These are phyloP conservation scores for Taeniopygia guttata DNA, from an alignment of 2,797 vertebrate species.

Conservation along the genomic window DNA sequence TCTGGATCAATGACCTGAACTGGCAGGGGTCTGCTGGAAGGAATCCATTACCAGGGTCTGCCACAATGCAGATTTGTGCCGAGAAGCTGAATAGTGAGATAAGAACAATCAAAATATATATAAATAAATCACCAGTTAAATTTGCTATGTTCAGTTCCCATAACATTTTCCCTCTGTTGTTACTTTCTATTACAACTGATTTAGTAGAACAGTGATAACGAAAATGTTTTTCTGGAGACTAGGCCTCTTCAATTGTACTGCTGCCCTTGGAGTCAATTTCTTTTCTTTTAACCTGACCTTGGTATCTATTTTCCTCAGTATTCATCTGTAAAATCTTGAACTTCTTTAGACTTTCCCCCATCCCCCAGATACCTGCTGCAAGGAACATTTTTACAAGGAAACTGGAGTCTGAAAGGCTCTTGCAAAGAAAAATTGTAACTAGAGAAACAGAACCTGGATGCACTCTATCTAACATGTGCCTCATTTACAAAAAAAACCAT, in stretches of 20 bases:
- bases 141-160: not conserved
- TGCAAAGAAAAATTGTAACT: constrained; percentile 25
- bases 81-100: not conserved
- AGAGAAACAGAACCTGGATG: constrained; percentile 9
- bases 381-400: constrained; percentile 16
- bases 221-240: constrained; percentile 62
- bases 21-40: not conserved
- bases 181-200: not conserved
- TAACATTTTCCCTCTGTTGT: not conserved
- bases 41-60: not conserved
- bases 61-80: not conserved
- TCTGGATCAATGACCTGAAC: constrained; percentile 23
- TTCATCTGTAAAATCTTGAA: constrained; percentile 66
- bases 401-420: not conserved
- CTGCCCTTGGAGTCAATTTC: constrained; percentile 70
- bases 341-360: constrained; percentile 37
- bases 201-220: constrained; percentile 14
- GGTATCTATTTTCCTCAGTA: constrained; percentile 39
- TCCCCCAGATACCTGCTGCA: not conserved
- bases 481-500: constrained; percentile 59
- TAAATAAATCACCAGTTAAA: not conserved
- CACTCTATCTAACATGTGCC: not conserved
- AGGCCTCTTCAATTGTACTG: constrained; percentile 31
- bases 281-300: constrained; percentile 70
- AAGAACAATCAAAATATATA: not conserved